A percentile compares a stretch with the other conserved stretches of the same genome.
Evolutionary conservation across 30 jellyfish, hydroid and myxozoan genomes (phyloP).

Genomic region (Aurelia sp.): DNA sequence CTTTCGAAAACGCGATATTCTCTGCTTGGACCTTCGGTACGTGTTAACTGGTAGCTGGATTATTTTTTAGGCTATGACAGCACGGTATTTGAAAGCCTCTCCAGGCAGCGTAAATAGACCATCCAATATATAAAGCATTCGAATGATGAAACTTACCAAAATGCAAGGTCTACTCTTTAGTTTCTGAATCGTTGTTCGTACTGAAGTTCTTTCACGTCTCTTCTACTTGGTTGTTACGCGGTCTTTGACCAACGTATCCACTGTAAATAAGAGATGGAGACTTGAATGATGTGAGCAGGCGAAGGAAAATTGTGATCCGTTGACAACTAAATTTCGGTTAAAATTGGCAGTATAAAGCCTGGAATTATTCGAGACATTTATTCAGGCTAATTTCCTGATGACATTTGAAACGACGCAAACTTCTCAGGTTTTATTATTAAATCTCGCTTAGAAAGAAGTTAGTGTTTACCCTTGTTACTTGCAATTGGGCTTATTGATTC

Average conservation of each 20-base stretch:
- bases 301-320: constrained; percentile 3
- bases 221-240: neutral
- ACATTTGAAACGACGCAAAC: constrained; percentile 44
- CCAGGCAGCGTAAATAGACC: too few species aligned
- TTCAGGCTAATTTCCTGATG: constrained; percentile 40
- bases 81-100: too few species aligned
- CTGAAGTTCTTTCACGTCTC: too few species aligned
- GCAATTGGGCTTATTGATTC: constrained; percentile 50
- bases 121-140: too few species aligned
- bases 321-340: neutral
- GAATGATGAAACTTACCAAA: too few species aligned
- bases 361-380: neutral
- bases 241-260: constrained; percentile 1
- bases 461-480: constrained; percentile 33
- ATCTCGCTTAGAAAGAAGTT: constrained; percentile 1
- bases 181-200: too few species aligned
- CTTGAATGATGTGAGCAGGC: neutral
- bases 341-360: constrained; percentile 16
- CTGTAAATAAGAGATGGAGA: constrained; percentile 1
- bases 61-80: too few species aligned
- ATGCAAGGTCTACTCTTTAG: too few species aligned
- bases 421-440: constrained; percentile 6
- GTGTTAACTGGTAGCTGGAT: too few species aligned
- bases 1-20: too few species aligned
- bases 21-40: too few species aligned